A percentile compares a stretch with the other conserved stretches of the same genome.
phyloP scores from a whole-genome alignment of 2,888 invertebrate species.

The Bombyx huttoni region DNA sequence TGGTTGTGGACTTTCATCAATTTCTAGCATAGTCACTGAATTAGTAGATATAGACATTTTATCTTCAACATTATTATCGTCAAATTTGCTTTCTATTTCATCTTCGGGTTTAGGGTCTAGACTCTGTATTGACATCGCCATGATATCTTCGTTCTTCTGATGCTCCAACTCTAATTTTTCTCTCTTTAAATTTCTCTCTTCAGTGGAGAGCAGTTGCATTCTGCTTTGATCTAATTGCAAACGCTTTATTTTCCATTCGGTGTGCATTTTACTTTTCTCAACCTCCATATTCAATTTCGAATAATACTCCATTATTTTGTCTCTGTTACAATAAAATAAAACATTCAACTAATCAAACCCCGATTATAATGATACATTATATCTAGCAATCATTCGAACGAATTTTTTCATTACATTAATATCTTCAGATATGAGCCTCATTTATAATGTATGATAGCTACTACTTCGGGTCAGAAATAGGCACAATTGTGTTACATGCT shows the following conservation, averaged over 20 bases:
- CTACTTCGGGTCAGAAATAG: too few species aligned
- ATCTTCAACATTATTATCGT: constrained; percentile 7
- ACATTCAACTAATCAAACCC: not conserved
- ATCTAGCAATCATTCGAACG: too few species aligned
- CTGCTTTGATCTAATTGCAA: constrained; percentile 54
- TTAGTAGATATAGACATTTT: constrained; percentile 15
- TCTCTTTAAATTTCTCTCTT: constrained; percentile 67
- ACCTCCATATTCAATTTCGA: constrained; percentile 74
- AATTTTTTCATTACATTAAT: too few species aligned
- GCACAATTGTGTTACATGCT: too few species aligned
- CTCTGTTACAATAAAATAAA: constrained; percentile 30
- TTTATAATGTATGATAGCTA: too few species aligned
- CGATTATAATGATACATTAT: not conserved
- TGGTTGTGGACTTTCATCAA: constrained; percentile 13
- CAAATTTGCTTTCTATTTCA: constrained; percentile 19
- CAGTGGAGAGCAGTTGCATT: constrained; percentile 58
- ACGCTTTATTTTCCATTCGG: constrained; percentile 71
- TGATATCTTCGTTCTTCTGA: constrained; percentile 42
- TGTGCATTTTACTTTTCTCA: constrained; percentile 68
- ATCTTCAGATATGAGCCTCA: too few species aligned
- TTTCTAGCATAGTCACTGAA: constrained; percentile 12
- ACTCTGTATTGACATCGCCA: constrained; percentile 49
- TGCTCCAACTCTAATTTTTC: constrained; percentile 66
- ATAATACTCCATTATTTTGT: constrained; percentile 75
- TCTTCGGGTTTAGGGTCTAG: constrained; percentile 28